Evolutionary conservation across 2,888 invertebrate species (phyloP), one percentile per base, ranked within the genome.

Genomic region (Margaritifera margaritifera): DNA sequence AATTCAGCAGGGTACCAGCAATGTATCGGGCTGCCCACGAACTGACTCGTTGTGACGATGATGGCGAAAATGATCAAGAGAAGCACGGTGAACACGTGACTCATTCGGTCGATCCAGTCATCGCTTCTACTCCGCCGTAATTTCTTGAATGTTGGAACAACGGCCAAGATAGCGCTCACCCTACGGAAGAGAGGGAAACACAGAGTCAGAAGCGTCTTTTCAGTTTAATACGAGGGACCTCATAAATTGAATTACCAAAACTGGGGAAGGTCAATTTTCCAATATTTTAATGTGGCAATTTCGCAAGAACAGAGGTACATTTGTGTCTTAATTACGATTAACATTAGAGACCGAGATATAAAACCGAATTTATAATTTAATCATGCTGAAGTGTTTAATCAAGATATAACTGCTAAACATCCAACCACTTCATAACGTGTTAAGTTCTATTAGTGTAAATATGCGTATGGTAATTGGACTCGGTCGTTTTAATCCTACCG

Each of bases 61-160:
- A 84, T 75, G n/a, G 85, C 84, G 69, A 86, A 86, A 18, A 84
- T 67, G n/a, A 82, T 76, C 5, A 86, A 74, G 15, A 86, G 66
- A 2, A 84, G 62, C 3, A 84, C 84, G 1, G 84, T 82, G 72
- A 81, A 85, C 18, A 84, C 72, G 71, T 86, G 86, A 61, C 78
- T 84, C 64, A 83, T 74, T 2, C 86, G 74, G 66, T 86, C 86
- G 24, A 84, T 82, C 84, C 84, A 86, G 70, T 85, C 86, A 74
- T 86, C 86, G 65, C 83, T 83, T 31, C 75, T 79, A 52, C 75
- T 78, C n/a, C 84, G 80, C 53, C 78, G 75, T 20, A 86, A 75
- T 71, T 75, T 77, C 64, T 82, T 78, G 71, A 82, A 81, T 62
- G 79, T 78, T 56, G 82, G 84, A 65, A 84, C 80, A 42, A 79